Evolutionary conservation across 2,888 invertebrate genomes (phyloP), one percentile per base, ranked within the genome.

Genomic region (Lamproptera curius): DNA sequence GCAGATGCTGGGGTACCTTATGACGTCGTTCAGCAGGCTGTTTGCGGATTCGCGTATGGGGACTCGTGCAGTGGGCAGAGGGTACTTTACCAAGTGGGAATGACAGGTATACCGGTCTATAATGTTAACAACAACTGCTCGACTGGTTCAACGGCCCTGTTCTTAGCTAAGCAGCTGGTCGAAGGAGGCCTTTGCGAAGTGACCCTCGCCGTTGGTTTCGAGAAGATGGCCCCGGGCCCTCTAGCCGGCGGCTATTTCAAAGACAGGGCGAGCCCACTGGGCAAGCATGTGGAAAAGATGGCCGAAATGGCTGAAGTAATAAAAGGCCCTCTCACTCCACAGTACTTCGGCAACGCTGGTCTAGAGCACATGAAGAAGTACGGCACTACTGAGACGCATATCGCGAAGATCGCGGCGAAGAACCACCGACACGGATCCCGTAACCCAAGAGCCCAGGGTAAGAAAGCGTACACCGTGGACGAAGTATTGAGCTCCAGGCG

Each of bases 111-210:
- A 56, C 99, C 99, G 2, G 93, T 99, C 57, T 96, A 94, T 83
- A 99, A 99, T 82, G 98, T 99, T 10, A 99, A 99, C 85, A 99
- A 99, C 75, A 98, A 98, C 71, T 99, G 99, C 73, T 95, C 99
- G 0, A 98, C 98, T 1, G 99, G 99, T 16, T 95, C 98, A 0
- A 95, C 95, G 43, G 99, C 99, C 0, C 79, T 99, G 2, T 91
- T 93, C 69, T 86, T 99, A 66, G 97, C 94, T 0, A 97, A 97
- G 71, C 97, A 98, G 77, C 90, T 98, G 13, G 88, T 99, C n/a
- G 95, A 97, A 80, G 92, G 94, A 53, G 97, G 97, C 9, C 89
- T 92, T 62, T 92, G 93, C n/a, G 95, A 98, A 61, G 95, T 98
- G 67, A 93, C 95, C 0, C 82, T 99, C 47, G 98, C 98, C 1